These are phyloP conservation scores for Halocaridina rubra DNA, from an alignment of 2,888 invertebrate species.

Conservation along the genomic window DNA sequence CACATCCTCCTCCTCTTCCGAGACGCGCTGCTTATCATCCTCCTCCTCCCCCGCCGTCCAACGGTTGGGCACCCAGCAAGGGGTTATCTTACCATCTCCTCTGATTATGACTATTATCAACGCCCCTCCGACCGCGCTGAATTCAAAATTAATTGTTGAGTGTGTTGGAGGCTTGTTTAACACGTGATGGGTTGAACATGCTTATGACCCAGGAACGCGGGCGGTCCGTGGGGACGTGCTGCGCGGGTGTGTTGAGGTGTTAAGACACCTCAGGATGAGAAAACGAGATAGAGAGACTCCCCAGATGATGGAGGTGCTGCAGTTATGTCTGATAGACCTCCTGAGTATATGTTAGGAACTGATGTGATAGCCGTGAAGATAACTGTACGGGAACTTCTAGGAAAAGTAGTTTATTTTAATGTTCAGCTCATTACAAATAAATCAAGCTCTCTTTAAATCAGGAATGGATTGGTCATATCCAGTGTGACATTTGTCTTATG, in stretches of 20 bases:
- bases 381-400: too few species aligned
- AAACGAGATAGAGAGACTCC: not conserved
- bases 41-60: not conserved
- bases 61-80: not conserved
- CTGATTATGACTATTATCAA: slow-evolving; percentile 26
- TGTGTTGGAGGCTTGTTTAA: slow-evolving; percentile 28
- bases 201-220: not conserved
- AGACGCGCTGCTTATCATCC: too few species aligned
- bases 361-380: too few species aligned
- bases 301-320: not conserved
- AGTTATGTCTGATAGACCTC: too few species aligned
- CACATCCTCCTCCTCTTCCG: too few species aligned
- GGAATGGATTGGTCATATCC: too few species aligned
- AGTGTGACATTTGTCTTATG: too few species aligned
- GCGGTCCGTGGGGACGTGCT: not conserved
- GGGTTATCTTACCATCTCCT: not conserved
- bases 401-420: too few species aligned
- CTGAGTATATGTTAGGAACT: too few species aligned
- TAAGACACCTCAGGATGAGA: not conserved
- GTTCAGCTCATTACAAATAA: too few species aligned
- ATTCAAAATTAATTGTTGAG: slow-evolving; percentile 23
- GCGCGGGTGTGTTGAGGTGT: not conserved
- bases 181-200: not conserved
- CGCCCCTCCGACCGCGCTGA: slow-evolving; percentile 17
- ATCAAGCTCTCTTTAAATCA: too few species aligned